Percentiles rank a stretch among this genome's conserved stretches.
Conservation (phyloP, 2,888 invertebrate genomes). For the Drosophila recens region DNA sequence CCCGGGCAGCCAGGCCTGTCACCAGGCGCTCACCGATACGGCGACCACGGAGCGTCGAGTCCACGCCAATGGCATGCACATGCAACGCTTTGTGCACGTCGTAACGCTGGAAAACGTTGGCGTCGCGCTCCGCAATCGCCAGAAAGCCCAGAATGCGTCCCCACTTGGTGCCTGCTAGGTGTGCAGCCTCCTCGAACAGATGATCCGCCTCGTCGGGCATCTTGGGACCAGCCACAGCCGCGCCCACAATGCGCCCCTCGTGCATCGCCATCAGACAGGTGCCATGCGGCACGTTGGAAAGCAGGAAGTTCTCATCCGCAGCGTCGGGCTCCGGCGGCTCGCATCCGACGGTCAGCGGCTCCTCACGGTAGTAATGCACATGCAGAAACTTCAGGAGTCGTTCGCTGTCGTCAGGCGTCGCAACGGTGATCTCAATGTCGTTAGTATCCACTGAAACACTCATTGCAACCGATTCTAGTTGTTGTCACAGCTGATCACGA, state of each 20-base stretch:
- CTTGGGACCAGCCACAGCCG: slow-evolving; percentile 80
- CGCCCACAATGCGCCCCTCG: slow-evolving; percentile 70
- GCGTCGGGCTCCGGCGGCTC: slow-evolving; percentile 71
- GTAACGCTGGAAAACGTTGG: slow-evolving; percentile 76
- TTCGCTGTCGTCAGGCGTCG: slow-evolving; percentile 59
- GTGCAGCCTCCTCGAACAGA: slow-evolving; percentile 64
- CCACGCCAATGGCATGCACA: slow-evolving; percentile 78
- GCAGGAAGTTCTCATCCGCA: slow-evolving; percentile 76
- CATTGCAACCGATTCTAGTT: neutral
- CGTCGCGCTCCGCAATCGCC: slow-evolving; percentile 71
- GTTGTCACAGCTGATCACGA: slow-evolving; percentile 1
- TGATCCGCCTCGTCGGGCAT: slow-evolving; percentile 58
- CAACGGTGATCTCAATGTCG: slow-evolving; percentile 60
- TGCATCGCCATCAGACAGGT: slow-evolving; percentile 70
- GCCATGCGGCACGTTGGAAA: slow-evolving; percentile 71
- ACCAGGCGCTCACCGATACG: slow-evolving; percentile 76
- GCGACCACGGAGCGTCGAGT: slow-evolving; percentile 73
- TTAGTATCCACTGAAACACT: slow-evolving; percentile 1
- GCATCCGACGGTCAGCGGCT: slow-evolving; percentile 79
- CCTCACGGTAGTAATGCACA: slow-evolving; percentile 80
- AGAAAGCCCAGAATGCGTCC: slow-evolving; percentile 73
- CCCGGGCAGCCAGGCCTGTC: slow-evolving; percentile 60
- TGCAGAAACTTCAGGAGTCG: slow-evolving; percentile 76
- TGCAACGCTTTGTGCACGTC: slow-evolving; percentile 74
- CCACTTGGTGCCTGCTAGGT: slow-evolving; percentile 76